These are phyloP conservation scores for Himalopsyche japonica DNA, from an alignment of 2,888 invertebrate species.

Conservation along the genomic window DNA sequence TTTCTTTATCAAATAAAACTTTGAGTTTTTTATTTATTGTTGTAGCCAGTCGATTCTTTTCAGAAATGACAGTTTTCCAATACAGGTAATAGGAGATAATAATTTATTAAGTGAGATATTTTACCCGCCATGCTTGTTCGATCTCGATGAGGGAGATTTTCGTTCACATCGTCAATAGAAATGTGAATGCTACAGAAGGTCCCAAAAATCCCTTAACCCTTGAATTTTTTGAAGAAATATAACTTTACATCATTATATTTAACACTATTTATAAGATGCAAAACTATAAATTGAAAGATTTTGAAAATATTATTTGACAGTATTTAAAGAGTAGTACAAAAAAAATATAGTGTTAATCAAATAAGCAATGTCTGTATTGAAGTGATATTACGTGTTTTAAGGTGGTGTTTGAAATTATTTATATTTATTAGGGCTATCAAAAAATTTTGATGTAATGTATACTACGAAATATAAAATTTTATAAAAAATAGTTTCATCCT, in stretches of 20 bases:
- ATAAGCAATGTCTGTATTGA: too few species aligned
- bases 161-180: constrained; percentile 34
- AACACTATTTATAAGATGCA: neutral
- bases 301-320: too few species aligned
- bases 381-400: too few species aligned
- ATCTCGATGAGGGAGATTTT: constrained; percentile 41
- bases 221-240: neutral
- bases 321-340: too few species aligned
- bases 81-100: constrained; percentile 3
- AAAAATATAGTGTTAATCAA: too few species aligned
- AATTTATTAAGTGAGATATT: constrained; percentile 25
- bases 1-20: neutral
- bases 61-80: neutral
- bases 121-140: constrained; percentile 40
- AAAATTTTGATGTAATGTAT: too few species aligned
- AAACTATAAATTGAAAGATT: neutral
- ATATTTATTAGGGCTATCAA: too few species aligned
- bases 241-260: neutral
- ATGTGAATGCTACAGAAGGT: neutral
- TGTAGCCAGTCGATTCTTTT: neutral
- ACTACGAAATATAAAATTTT: too few species aligned
- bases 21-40: neutral
- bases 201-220: neutral
- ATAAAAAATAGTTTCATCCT: too few species aligned
- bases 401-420: too few species aligned